A percentile compares a stretch with the other conserved stretches of the same genome.
Evolutionary conservation across 2,888 invertebrate species (phyloP).

Genomic region (Holacanthella duospinosa): DNA sequence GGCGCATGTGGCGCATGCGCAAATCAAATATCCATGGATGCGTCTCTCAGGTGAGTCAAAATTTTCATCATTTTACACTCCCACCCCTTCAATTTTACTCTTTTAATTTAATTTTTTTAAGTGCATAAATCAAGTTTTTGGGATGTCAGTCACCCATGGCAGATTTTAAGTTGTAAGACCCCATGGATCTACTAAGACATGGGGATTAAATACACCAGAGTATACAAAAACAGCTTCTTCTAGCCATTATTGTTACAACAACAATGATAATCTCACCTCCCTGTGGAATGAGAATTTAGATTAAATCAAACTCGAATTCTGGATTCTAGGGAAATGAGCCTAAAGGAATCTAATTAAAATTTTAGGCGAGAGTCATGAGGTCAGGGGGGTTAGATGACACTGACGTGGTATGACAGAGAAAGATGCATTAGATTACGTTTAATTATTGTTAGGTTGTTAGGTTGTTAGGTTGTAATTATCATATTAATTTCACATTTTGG

Average conservation of each 20-base stretch:
- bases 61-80: not conserved
- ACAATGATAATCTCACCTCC: no score
- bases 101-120: not conserved
- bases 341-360: not conserved
- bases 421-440: not conserved
- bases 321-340: not conserved
- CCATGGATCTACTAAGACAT: not conserved
- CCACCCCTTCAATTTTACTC: not conserved
- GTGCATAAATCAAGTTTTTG: not conserved
- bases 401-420: not conserved
- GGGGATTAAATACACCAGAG: conserved; percentile 4
- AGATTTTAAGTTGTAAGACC: not conserved
- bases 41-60: not conserved
- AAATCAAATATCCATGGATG: conserved; percentile 6
- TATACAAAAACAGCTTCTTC: no score
- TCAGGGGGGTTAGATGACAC: not conserved
- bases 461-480: no score
- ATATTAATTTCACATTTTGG: not conserved
- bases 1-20: no score
- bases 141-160: conserved; percentile 1
- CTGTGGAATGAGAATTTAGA: not conserved
- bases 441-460: no score
- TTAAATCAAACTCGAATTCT: not conserved
- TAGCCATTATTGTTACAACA: no score
- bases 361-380: no score